Base-by-base conservation (phyloP, 2,113 vertebrate species). In the Ictidomys tridecemlineatus region DNA sequence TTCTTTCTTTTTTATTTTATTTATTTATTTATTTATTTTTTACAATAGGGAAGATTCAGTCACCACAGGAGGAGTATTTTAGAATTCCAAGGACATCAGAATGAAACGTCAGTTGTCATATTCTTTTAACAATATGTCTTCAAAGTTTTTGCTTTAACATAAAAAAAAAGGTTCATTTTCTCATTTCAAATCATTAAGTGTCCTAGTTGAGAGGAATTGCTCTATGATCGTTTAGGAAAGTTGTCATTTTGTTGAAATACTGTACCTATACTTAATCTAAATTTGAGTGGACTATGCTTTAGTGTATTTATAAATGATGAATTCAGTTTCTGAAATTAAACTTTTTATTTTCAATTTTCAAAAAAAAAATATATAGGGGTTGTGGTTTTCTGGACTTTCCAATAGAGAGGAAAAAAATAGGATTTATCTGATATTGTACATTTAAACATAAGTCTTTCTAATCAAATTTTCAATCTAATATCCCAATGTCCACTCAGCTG, bases 231-330 rank as follows among this genome's bases (percentile, higher is more conserved):
- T 98, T 98, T 98, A 98, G 98, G 56, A 58, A 58, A 58, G 56
- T 58, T 8, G 20, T 22, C 56, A 24, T 58, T 22, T 58, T 22
- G 56, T 22, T 98, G 98, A 98, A 98, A 98, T 98, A 98, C 97
- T 98, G 98, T 98, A 98, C 97, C 97, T 98, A 94, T 97, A 97
- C 98, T 98, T 98, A 98, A 98, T 98, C 56, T 58, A 58, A 58
- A 24, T 58, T 58, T 58, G 56, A 58, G 20, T 22, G 20, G 20
- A 58, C 56, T 58, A 58, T 58, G 6, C 20, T 58, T 24, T 58
- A 58, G 56, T 58, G 56, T 58, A 58, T 58, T 22, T 58, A 58
- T 58, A 58, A 58, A 58, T 58, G 20, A 24, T 22, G 56, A 58
- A 22, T 58, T 58, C 20, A 58, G 20, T 58, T 58, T 58, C 56